Evolutionary conservation across 2,113 vertebrate genomes (phyloP).

Genomic region (Promerops cafer): DNA sequence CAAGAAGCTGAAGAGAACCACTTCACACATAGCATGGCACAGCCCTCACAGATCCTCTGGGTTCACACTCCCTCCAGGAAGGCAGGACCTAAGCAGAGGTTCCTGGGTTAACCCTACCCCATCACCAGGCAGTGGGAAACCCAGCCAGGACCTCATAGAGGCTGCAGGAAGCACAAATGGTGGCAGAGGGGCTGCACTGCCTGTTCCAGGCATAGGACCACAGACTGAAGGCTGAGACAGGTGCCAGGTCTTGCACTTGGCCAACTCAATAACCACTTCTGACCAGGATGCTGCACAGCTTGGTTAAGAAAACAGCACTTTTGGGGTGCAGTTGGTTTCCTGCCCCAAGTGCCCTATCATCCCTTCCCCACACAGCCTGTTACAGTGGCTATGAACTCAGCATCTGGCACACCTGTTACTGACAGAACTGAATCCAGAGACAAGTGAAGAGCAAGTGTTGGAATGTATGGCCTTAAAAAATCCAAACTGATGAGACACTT

Average conservation of each 20-base stretch:
- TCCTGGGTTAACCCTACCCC: neutral
- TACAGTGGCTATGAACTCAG: neutral
- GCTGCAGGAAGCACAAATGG: neutral
- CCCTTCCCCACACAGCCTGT: neutral
- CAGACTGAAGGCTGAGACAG: neutral
- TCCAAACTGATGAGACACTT: neutral
- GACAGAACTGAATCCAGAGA: neutral
- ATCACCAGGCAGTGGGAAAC: neutral
- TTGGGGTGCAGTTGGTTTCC: neutral
- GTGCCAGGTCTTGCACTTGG: neutral
- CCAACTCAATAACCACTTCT: neutral
- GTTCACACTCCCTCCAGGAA: neutral
- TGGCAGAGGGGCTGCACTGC: neutral
- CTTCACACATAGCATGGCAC: fast-evolving
- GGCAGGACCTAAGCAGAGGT: neutral
- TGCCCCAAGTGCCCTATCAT: neutral
- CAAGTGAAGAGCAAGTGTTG: neutral
- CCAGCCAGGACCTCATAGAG: fast-evolving
- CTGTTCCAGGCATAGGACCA: neutral
- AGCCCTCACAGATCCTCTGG: neutral
- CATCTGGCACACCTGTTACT: fast-evolving
- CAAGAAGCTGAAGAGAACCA: neutral
- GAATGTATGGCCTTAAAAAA: neutral
- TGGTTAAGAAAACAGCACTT: neutral
- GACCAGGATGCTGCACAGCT: neutral